These are phyloP conservation scores for Anolis sagrei DNA, from an alignment of 2,113 vertebrate genomes.

Conservation along the genomic window DNA sequence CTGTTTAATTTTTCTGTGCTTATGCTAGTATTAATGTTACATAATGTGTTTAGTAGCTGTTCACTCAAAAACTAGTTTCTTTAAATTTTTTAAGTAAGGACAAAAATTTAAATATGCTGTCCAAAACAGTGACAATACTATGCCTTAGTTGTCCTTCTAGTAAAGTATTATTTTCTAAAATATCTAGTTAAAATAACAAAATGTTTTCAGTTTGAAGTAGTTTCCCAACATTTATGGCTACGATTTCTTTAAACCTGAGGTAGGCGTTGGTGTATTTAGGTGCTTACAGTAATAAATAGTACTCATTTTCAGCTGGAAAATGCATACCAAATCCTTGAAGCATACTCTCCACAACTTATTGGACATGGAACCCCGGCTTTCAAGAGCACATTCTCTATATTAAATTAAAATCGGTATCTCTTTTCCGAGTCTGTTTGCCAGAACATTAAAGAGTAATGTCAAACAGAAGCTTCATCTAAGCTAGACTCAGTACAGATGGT, in stretches of 20 bases:
- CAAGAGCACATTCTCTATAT: not conserved
- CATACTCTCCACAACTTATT: not conserved
- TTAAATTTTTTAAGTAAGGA: not conserved
- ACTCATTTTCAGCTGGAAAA: not conserved
- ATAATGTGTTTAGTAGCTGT: conserved; percentile 42
- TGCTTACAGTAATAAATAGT: not conserved
- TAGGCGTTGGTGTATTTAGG: not conserved
- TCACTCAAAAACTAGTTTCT: not conserved
- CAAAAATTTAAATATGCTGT: not conserved
- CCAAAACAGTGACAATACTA: not conserved
- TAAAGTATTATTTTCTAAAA: not conserved
- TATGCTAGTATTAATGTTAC: conserved; percentile 57
- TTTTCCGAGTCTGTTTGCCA: not conserved
- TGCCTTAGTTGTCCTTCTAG: not conserved
- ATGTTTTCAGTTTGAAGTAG: not conserved
- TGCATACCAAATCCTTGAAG: not conserved
- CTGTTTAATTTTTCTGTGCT: conserved; percentile 54
- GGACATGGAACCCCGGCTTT: not conserved
- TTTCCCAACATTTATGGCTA: not conserved
- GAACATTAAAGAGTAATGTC: not conserved
- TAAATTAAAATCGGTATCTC: not conserved
- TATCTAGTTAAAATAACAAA: not conserved
- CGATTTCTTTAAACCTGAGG: not conserved
- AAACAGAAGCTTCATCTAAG: not conserved
- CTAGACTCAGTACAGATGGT: not conserved